Evolutionary conservation across 1,140 invertebrate species (phyloP), one percentile per base, ranked within the genome.

Genomic region (Adoxophyes honmai): DNA sequence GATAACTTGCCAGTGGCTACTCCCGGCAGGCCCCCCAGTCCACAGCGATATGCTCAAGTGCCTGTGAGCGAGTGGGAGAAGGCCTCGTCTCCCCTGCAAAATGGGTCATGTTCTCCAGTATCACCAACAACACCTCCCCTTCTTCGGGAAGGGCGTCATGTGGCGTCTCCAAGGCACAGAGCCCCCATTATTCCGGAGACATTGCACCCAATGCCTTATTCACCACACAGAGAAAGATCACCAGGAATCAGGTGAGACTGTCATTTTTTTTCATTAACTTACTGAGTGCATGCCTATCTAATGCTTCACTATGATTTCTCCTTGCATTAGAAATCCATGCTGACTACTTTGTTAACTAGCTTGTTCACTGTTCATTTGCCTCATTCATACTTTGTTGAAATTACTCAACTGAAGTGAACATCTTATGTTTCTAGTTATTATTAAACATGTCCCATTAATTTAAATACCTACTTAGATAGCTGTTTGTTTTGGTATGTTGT

Each of bases 101-200:
- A 90, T 74, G 79, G 91, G 48, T 90, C 89, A 0, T 88, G 86
- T 33, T 93, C 89, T 34, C 93, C 91, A 1, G 91, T 93, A 34
- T 93, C 93, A 0, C 91, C 92, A 0, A 89, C 90, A 0, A 93
- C 93, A 0, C 91, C 91, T 9, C 91, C 89, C 4, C 78, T 90
- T 7, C 60, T 80, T 42, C 64, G 81, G 10, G 65, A 62, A 54
- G 42, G 18, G 7, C 70, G 56, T 57, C 81, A 57, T 60, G 81
- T 75, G 4, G 13, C 60, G 60, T 90, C 78, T 57, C 88, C 59
- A 65, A 88, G 62, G 34, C 77, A 79, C 15, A 71, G 79, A 4
- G 18, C 65, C 28, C 64, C 77, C 34, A 52, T 63, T 44, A 65
- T 72, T 56, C 59, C 75, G 38, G 75, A 83, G 53, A 70, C 78